phyloP scores from a whole-genome alignment of 2,113 vertebrate species.

The Psilopsiagon aurifrons region DNA sequence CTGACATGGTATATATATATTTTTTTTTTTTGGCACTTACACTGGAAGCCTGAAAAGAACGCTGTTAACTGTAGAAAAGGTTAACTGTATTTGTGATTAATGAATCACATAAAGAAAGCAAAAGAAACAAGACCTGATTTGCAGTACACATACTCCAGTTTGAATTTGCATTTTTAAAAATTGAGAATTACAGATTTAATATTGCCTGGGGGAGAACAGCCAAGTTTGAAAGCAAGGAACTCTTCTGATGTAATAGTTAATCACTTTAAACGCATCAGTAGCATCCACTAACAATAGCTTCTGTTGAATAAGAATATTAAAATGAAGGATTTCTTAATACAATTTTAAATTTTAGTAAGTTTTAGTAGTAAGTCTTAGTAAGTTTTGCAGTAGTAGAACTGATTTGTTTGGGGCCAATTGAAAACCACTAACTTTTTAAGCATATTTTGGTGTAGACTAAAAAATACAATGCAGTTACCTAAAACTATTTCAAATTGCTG shows the following conservation, averaged over 20 bases:
- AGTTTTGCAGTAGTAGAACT: neutral
- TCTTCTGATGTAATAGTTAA: conserved; percentile 25
- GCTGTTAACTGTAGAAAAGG: neutral
- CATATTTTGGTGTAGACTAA: neutral
- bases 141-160: neutral
- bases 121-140: neutral
- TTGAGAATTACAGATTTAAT: conserved; percentile 16
- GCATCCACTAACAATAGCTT: neutral
- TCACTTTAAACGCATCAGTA: conserved; percentile 26
- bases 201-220: neutral
- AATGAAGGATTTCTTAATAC: neutral
- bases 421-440: neutral
- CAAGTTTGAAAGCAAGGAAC: conserved; percentile 23
- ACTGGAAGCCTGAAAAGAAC: neutral
- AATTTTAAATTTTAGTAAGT: neutral
- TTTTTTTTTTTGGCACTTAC: neutral
- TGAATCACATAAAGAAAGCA: conserved; percentile 16
- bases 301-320: conserved; percentile 21
- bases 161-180: conserved; percentile 36
- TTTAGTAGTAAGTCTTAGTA: neutral
- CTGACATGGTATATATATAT: neutral
- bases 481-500: conserved; percentile 15
- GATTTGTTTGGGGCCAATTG: neutral
- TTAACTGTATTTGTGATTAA: neutral
- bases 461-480: neutral